Evolutionary conservation across 1,140 invertebrate genomes (phyloP).

Genomic region (Anoplophora glabripennis): DNA sequence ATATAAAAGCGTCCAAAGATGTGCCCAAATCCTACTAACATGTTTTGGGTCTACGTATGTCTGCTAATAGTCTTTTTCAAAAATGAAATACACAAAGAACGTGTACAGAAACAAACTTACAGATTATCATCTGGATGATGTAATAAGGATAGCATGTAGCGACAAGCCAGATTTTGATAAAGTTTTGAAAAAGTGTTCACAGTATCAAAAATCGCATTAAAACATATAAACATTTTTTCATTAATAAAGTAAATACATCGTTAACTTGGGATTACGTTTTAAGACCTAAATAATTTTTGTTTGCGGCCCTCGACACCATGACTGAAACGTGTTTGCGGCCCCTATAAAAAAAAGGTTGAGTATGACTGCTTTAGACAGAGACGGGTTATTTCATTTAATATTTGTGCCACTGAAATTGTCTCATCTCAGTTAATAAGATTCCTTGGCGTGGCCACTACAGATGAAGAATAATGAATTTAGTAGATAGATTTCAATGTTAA

Average conservation of each 20-base stretch:
- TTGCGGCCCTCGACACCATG: too few species aligned
- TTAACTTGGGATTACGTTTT: too few species aligned
- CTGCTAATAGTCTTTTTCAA: conserved; percentile 5
- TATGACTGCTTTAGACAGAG: neutral
- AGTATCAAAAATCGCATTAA: conserved; percentile 8
- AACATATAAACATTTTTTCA: neutral
- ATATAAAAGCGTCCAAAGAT: conserved; percentile 11
- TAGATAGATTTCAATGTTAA: too few species aligned
- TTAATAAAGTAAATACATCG: too few species aligned
- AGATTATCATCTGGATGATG: conserved; percentile 5
- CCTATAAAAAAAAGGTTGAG: neutral
- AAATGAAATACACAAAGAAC: conserved; percentile 8
- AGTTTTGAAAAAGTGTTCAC: conserved; percentile 12
- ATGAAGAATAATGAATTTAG: too few species aligned
- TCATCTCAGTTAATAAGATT: too few species aligned
- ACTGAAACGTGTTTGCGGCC: too few species aligned
- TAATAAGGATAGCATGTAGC: conserved; percentile 5
- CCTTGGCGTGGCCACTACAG: too few species aligned
- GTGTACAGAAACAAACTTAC: conserved; percentile 15
- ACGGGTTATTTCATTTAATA: too few species aligned
- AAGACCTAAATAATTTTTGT: too few species aligned
- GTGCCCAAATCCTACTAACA: conserved; percentile 11
- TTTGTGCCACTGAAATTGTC: too few species aligned
- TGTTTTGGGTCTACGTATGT: conserved; percentile 10
- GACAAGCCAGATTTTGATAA: conserved; percentile 8